Evolutionary conservation across 2,113 vertebrate genomes (phyloP).

Genomic region (Thinocorus orbignyianus): DNA sequence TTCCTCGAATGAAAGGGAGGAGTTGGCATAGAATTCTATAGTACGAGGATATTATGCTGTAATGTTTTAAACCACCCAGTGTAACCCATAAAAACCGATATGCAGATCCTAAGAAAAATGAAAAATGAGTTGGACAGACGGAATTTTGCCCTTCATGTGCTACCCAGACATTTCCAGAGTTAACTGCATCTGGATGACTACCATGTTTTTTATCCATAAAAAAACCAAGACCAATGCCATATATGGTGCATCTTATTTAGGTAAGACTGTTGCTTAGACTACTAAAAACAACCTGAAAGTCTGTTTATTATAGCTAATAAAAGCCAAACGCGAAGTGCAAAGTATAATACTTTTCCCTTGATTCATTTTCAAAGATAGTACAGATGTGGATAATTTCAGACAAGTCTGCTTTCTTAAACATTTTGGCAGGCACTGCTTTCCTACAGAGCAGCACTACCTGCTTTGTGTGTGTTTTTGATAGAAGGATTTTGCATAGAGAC

Average conservation of each 20-base stretch:
- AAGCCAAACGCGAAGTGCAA: not conserved
- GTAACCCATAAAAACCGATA: not conserved
- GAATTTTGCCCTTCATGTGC: not conserved
- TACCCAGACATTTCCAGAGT: not conserved
- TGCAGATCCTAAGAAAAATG: not conserved
- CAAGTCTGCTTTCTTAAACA: not conserved
- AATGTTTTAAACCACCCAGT: not conserved
- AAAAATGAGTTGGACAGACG: not conserved
- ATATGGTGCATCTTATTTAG: not conserved
- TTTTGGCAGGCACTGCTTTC: not conserved
- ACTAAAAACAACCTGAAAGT: not conserved
- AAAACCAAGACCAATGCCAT: not conserved
- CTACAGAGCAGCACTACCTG: not conserved
- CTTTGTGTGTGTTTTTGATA: not conserved
- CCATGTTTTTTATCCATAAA: not conserved
- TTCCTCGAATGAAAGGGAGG: not conserved
- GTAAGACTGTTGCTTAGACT: not conserved
- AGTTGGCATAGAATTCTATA: not conserved
- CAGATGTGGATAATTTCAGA: not conserved
- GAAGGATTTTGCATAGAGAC: no score
- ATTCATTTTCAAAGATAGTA: not conserved
- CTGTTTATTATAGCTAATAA: not conserved
- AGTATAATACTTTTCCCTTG: not conserved
- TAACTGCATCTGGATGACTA: not conserved
- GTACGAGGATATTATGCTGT: not conserved